Evolutionary conservation across 1,140 invertebrate genomes (phyloP).

Genomic region (Panagrolaimus sp.): DNA sequence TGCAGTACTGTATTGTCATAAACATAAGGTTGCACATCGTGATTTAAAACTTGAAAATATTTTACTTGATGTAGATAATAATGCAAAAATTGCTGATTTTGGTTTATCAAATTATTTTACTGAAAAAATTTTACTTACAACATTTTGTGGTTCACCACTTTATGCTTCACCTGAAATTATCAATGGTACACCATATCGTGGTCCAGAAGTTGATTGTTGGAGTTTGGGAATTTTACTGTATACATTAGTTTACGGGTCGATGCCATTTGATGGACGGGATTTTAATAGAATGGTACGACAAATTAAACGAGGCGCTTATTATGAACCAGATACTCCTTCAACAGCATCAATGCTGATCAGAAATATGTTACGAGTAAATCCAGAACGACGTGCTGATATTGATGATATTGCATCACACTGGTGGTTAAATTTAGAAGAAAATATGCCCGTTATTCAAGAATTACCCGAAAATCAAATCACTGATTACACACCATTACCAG

Average conservation of each 20-base stretch:
- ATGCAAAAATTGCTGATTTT: slow-evolving; percentile 98
- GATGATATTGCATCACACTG: slow-evolving; percentile 86
- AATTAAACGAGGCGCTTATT: slow-evolving; percentile 93
- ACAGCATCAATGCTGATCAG: slow-evolving; percentile 85
- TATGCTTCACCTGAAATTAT: slow-evolving; percentile 99
- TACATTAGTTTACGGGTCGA: slow-evolving; percentile 94
- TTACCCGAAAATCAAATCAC: slow-evolving; percentile 57
- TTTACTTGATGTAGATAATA: slow-evolving; percentile 83
- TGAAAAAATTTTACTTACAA: slow-evolving; percentile 73
- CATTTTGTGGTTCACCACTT: slow-evolving; percentile 93
- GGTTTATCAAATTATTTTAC: slow-evolving; percentile 95
- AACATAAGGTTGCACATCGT: slow-evolving; percentile 70
- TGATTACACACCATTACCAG: slow-evolving; percentile 55
- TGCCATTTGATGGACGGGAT: slow-evolving; percentile 98
- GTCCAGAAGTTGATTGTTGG: slow-evolving; percentile 74
- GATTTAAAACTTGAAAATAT: slow-evolving; percentile 99
- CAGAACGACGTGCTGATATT: slow-evolving; percentile 78
- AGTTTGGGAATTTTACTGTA: slow-evolving; percentile 92
- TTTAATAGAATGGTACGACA: slow-evolving; percentile 92
- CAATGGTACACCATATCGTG: slow-evolving; percentile 66
- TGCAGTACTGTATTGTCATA: slow-evolving; percentile 96
- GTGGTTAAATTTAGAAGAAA: slow-evolving; percentile 74
- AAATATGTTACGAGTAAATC: slow-evolving; percentile 85
- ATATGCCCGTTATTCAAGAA: slow-evolving; percentile 58
- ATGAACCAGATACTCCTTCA: slow-evolving; percentile 86